These are phyloP conservation scores for Eristalinus sepulchralis DNA, from an alignment of 2,888 invertebrate genomes.

Conservation along the genomic window DNA sequence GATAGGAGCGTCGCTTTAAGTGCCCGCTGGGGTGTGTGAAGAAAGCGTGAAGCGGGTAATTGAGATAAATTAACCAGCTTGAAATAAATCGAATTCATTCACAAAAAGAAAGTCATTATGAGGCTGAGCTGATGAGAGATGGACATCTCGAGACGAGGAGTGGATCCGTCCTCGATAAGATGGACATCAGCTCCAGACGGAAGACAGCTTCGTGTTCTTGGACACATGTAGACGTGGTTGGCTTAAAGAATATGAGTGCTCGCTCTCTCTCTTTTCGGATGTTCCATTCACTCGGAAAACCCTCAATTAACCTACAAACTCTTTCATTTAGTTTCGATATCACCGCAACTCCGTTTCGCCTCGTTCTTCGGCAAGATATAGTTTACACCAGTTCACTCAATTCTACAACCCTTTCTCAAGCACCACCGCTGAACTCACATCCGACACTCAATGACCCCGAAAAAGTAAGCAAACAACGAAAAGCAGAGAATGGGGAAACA, in stretches of 20 bases:
- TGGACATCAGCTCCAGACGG: too few relatives aligned
- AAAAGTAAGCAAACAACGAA: not conserved
- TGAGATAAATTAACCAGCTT: not conserved
- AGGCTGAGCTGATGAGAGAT: too few relatives aligned
- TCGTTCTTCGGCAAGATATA: not conserved
- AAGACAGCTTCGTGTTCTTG: too few relatives aligned
- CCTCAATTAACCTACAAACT: not conserved
- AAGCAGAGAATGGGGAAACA: not conserved
- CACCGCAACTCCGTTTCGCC: not conserved
- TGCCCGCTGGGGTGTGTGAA: not conserved
- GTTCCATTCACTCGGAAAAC: not conserved
- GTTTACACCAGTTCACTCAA: not conserved
- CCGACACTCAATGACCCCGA: constrained; percentile 8
- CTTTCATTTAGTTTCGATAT: not conserved
- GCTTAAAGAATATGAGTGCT: too few relatives aligned
- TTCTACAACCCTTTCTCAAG: not conserved
- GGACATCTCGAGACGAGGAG: too few relatives aligned
- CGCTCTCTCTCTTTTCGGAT: too few relatives aligned
- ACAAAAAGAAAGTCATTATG: not conserved
- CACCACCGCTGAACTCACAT: constrained; percentile 29
- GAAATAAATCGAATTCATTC: not conserved
- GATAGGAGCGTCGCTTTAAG: not conserved
- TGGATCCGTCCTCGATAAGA: too few relatives aligned
- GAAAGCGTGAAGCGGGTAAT: not conserved
- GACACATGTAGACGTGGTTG: too few relatives aligned